Percentiles rank a stretch among this genome's conserved stretches.
These are phyloP conservation scores for Virgularia gustaviana DNA, from an alignment of 92 coral and sea anemone species.

Conservation along the genomic window DNA sequence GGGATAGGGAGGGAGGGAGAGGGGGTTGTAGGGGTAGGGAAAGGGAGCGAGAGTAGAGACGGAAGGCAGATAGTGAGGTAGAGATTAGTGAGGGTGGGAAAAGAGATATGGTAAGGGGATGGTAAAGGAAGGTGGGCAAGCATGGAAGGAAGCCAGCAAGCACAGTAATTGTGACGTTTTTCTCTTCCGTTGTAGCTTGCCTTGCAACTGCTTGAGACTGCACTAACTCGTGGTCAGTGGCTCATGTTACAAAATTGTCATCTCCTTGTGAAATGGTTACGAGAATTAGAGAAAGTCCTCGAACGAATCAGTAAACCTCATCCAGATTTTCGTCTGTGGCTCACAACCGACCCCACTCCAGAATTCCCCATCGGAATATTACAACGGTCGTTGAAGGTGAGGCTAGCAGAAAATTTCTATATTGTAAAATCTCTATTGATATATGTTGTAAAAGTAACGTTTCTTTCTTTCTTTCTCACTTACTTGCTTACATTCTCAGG, in stretches of 20 bases:
- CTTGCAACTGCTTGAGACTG: conserved; percentile 94
- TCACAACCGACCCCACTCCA: conserved; percentile 98
- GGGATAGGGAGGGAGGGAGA: too few relatives aligned
- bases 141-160: too few relatives aligned
- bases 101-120: too few relatives aligned
- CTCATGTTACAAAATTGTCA: conserved; percentile 99
- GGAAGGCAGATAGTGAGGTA: too few relatives aligned
- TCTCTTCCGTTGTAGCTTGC: conserved; percentile 59
- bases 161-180: too few relatives aligned
- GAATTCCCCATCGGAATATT: conserved; percentile 97
- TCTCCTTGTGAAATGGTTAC: conserved; percentile 85
- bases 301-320: conserved; percentile 97
- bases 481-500: conserved; percentile 46
- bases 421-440: background rate
- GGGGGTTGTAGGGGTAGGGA: too few relatives aligned
- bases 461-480: too few relatives aligned
- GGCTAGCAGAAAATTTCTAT: background rate
- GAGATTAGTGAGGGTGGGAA: too few relatives aligned
- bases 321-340: conserved; percentile 98
- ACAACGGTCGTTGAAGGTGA: conserved; percentile 93
- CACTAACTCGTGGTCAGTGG: conserved; percentile 99
- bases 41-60: too few relatives aligned
- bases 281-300: conserved; percentile 91
- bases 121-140: too few relatives aligned
- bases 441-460: background rate